phyloP scores from a whole-genome alignment of 64 coral and sea anemone species.

The Catalaphyllia jardinei region DNA sequence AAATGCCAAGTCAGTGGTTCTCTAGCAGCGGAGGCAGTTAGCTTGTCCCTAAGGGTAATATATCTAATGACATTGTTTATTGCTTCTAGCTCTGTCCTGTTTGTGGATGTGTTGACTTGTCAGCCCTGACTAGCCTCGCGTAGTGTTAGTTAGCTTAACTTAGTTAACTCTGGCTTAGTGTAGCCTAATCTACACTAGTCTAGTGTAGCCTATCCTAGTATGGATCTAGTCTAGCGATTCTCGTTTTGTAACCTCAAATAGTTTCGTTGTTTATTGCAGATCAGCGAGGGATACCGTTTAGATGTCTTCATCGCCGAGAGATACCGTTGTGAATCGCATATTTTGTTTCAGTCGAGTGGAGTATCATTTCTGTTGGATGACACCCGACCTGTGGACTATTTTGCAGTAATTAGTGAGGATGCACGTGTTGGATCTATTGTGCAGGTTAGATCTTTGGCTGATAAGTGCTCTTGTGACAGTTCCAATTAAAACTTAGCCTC shows the following conservation, averaged over 20 bases:
- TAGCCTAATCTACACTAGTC: not conserved
- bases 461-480: too few species aligned
- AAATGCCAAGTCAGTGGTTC: slow-evolving; percentile 68
- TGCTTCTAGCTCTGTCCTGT: too few species aligned
- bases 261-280: not conserved
- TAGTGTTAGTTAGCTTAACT: too few species aligned
- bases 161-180: not conserved
- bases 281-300: slow-evolving; percentile 59
- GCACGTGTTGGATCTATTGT: slow-evolving; percentile 60
- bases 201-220: not conserved
- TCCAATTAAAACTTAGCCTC: too few species aligned
- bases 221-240: not conserved
- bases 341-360: slow-evolving; percentile 91
- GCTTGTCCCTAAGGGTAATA: slow-evolving; percentile 71
- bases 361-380: slow-evolving; percentile 65
- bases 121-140: too few species aligned
- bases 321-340: slow-evolving; percentile 67
- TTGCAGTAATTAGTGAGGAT: slow-evolving; percentile 63
- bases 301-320: slow-evolving; percentile 91
- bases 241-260: not conserved
- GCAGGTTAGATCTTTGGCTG: slow-evolving; percentile 17
- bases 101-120: too few species aligned
- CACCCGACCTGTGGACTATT: slow-evolving; percentile 57
- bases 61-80: not conserved
- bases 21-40: slow-evolving; percentile 57